Evolutionary conservation across 2,797 vertebrate species (phyloP), one percentile per base, ranked within the genome.

Genomic region (Etheostoma perlongum): DNA sequence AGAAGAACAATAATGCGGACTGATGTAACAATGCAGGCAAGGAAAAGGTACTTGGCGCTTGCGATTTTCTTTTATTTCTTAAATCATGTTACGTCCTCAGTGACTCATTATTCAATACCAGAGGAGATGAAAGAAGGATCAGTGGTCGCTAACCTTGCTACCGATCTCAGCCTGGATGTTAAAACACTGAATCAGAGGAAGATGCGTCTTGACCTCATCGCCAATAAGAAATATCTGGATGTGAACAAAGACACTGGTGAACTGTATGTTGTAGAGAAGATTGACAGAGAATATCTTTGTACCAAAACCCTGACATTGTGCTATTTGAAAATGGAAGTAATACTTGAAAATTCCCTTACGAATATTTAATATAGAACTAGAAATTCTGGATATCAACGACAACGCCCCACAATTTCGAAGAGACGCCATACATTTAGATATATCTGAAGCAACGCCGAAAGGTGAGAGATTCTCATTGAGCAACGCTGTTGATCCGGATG

Each of bases 401-500:
- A 91, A 93, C 82, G 80, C 83, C 44, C 85, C 85, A 0, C 80
- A 83, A 1, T 88, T 88, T 44, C 54, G 83, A 0, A 23, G 83
- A 74, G 78, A 86, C 4, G 33, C 15, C 0, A 91, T 92, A 3
- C 27, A 90, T 15, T 66, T 94, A 14, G 92, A 94, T 5, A 86
- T 94, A 1, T 89, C 87, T 0, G 94, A 95, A 27, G 75, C 91
- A 0, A 90, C 91, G 0, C 25, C 21, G 21, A 23, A 23, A 23
- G 21, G 1, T 23, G 21, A 23, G 21, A 23, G 94, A 94, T 23
- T 23, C 21, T 23, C 21, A 23, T 23, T 23, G 21, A 23, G 78
- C 0, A 93, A 94, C 15, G 94, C 94, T 0, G 85, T 91, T 1
- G 94, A 95, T 55, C 89, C 91, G 0, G 94, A 95, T 67, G 68